phyloP scores from a whole-genome alignment of 1,140 invertebrate species.

The Kradibia gibbosae region DNA sequence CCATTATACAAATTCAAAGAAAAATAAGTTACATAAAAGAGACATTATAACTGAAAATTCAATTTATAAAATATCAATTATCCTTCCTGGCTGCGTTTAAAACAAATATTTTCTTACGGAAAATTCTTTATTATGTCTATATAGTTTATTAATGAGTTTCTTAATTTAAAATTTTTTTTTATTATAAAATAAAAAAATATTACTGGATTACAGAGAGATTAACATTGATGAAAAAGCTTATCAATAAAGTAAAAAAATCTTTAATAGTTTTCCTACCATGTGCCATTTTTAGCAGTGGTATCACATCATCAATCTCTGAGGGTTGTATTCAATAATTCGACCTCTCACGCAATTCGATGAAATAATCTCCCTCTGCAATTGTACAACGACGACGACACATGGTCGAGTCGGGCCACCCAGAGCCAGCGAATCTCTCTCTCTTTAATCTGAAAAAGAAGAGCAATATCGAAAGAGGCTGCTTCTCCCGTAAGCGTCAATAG shows the following conservation, averaged over 20 bases:
- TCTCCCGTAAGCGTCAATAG: too few species aligned
- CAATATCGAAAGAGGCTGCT: not conserved
- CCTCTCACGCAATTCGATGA: not conserved
- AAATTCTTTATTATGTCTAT: too few species aligned
- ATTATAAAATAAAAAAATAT: too few species aligned
- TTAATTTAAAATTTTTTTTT: too few species aligned
- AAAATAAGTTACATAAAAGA: too few species aligned
- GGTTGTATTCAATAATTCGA: not conserved
- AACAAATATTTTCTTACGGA: too few species aligned
- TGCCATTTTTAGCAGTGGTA: not conserved
- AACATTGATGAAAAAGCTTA: not conserved
- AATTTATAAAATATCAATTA: too few species aligned
- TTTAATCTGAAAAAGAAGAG: not conserved
- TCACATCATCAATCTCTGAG: not conserved
- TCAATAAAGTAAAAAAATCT: not conserved
- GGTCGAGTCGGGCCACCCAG: constrained; percentile 11
- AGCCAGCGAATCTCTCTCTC: constrained; percentile 5
- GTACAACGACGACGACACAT: not conserved
- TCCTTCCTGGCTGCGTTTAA: too few species aligned
- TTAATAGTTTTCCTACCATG: not conserved
- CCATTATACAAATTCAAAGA: too few species aligned
- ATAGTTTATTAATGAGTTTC: too few species aligned
- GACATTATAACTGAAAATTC: too few species aligned
- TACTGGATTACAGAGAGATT: not conserved
- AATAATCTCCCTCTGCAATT: constrained; percentile 13